phyloP scores from a whole-genome alignment of 2,113 vertebrate species.

The Thinocorus orbignyianus region DNA sequence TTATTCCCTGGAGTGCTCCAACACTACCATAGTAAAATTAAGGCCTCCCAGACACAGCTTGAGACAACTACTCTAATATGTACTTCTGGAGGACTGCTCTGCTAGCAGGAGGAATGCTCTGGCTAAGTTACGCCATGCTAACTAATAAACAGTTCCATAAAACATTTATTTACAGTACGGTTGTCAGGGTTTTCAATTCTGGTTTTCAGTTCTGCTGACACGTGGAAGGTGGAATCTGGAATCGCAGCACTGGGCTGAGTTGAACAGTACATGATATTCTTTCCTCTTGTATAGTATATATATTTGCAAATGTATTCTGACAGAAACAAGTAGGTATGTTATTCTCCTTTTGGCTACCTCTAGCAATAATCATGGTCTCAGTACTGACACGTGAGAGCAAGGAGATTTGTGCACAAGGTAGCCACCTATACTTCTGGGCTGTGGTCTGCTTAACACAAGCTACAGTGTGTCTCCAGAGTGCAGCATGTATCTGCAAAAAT shows the following conservation, averaged over 20 bases:
- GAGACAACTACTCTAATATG: not conserved
- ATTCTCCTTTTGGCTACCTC: not conserved
- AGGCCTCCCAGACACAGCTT: not conserved
- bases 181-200: not conserved
- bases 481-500: not conserved
- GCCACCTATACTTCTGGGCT: not conserved
- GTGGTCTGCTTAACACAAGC: not conserved
- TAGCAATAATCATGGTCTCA: not conserved
- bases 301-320: not conserved
- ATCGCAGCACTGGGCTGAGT: not conserved
- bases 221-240: not conserved
- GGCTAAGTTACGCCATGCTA: not conserved
- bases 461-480: not conserved
- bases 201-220: not conserved
- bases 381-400: not conserved
- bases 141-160: not conserved
- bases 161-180: not conserved
- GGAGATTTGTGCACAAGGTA: not conserved
- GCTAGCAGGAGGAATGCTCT: not conserved
- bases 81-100: not conserved
- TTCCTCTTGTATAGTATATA: not conserved
- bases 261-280: not conserved
- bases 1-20: not conserved
- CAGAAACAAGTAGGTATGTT: not conserved
- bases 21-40: not conserved